Percentiles rank a stretch among this genome's conserved stretches.
Evolutionary conservation across 2,797 vertebrate genomes (phyloP).

Genomic region (Cossypha heuglini): DNA sequence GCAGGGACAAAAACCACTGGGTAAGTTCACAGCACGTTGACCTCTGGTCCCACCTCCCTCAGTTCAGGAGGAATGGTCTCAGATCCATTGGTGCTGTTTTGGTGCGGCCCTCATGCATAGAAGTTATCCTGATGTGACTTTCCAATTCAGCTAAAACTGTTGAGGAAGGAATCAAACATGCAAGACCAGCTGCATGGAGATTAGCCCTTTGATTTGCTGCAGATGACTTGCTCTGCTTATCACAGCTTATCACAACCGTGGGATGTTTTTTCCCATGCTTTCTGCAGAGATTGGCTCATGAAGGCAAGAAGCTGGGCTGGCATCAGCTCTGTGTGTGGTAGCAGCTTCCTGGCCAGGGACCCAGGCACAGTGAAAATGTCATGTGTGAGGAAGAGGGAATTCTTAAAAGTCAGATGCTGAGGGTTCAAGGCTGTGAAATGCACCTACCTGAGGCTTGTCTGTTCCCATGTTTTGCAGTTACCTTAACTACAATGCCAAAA

Average conservation of each 20-base stretch:
- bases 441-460: not conserved
- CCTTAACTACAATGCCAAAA: not conserved
- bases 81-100: not conserved
- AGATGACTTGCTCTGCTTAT: not conserved
- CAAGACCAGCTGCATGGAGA: not conserved
- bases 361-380: not conserved
- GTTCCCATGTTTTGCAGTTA: not conserved
- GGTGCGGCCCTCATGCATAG: rapidly evolving
- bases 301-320: not conserved
- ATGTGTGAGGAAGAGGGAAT: not conserved
- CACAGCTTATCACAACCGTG: not conserved
- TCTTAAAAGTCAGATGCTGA: not conserved
- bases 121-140: not conserved
- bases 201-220: conserved; percentile 13
- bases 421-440: not conserved
- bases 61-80: rapidly evolving
- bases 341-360: not conserved
- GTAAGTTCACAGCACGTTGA: not conserved
- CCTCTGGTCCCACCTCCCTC: not conserved
- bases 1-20: not conserved
- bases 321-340: not conserved
- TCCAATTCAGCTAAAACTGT: not conserved
- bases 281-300: not conserved
- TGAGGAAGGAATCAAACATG: not conserved
- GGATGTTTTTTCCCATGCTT: not conserved